Conservation (phyloP, 2,797 vertebrate species). For the Hybognathus amarus region DNA sequence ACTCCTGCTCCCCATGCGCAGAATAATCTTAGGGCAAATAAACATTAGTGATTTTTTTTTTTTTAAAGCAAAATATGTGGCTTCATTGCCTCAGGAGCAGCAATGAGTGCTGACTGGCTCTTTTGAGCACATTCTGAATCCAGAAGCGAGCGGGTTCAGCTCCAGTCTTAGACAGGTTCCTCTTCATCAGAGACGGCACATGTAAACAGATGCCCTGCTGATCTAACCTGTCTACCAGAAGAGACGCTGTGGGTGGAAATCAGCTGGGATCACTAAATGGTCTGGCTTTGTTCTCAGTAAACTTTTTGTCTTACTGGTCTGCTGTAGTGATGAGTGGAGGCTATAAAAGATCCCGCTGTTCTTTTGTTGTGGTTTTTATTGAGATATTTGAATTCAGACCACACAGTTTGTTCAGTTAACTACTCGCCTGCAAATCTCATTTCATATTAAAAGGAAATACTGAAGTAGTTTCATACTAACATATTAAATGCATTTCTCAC, state of each 20-base stretch:
- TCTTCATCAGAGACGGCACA: constrained; percentile 23
- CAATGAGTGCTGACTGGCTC: constrained; percentile 8
- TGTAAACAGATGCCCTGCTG: constrained; percentile 26
- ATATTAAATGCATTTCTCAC: constrained; percentile 34
- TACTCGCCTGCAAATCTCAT: constrained; percentile 31
- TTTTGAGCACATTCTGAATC: neutral
- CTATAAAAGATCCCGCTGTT: constrained; percentile 21
- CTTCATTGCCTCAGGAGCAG: constrained; percentile 26
- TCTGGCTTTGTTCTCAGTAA: constrained; percentile 9
- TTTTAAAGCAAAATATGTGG: neutral
- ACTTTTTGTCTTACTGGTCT: constrained; percentile 20
- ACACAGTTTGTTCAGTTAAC: constrained; percentile 23
- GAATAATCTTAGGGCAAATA: constrained; percentile 38
- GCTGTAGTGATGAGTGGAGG: constrained; percentile 18
- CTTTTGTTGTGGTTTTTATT: constrained; percentile 35
- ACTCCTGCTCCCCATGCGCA: constrained; percentile 14
- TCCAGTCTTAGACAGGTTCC: constrained; percentile 31
- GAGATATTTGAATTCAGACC: constrained; percentile 21
- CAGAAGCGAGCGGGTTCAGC: constrained; percentile 18
- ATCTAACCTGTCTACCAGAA: constrained; percentile 37
- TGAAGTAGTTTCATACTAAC: constrained; percentile 19
- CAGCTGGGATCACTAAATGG: constrained; percentile 19
- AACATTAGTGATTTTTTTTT: constrained; percentile 17
- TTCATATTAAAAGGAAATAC: constrained; percentile 23
- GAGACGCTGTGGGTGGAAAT: constrained; percentile 12